Percentiles rank a stretch among this genome's conserved stretches.
phyloP scores from a whole-genome alignment of 2,113 vertebrate species.

The Oreocharis arfaki region DNA sequence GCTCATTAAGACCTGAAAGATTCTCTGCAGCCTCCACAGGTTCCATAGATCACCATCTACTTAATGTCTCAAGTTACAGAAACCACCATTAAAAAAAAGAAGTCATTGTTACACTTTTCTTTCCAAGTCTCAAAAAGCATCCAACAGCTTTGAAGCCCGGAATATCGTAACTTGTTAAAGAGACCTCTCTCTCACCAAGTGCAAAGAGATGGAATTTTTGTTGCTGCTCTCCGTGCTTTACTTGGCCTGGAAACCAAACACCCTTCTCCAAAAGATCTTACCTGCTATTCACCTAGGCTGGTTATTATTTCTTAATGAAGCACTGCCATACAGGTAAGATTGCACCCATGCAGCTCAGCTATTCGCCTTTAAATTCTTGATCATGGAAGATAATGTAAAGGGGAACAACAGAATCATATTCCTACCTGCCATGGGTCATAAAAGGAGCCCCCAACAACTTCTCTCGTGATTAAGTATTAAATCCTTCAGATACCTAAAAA shows the following conservation, averaged over 20 bases:
- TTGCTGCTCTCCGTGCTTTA: neutral
- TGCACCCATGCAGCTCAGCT: neutral
- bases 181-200: neutral
- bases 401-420: neutral
- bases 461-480: constrained; percentile 16
- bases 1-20: neutral
- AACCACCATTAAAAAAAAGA: neutral
- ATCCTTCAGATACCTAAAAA: constrained; percentile 41
- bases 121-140: neutral
- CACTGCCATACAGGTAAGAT: neutral
- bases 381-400: neutral
- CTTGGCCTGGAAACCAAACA: neutral
- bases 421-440: neutral
- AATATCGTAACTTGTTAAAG: neutral
- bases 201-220: neutral
- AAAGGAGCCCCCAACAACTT: constrained; percentile 26
- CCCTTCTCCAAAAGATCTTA: neutral
- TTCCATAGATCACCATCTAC: neutral
- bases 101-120: neutral
- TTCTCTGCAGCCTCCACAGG: neutral
- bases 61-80: neutral
- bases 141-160: neutral
- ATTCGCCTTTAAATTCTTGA: neutral
- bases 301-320: constrained; percentile 6
- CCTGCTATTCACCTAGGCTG: neutral